Conservation (phyloP, 1,140 invertebrate genomes). For the Portunus trituberculatus region DNA sequence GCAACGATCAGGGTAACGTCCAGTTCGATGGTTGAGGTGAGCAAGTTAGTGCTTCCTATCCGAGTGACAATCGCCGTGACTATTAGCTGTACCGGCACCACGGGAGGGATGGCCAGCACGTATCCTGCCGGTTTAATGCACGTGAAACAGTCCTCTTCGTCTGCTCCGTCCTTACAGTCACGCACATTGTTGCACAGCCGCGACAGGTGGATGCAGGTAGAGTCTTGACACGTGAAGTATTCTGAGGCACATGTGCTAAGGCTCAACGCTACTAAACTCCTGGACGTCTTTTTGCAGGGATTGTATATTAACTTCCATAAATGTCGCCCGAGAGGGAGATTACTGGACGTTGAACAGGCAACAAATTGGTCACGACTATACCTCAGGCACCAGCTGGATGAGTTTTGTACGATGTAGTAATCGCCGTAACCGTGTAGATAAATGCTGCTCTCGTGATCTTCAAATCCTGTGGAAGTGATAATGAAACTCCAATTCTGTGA, state of each 20-base stretch:
- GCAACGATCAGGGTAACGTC: slow-evolving; percentile 12
- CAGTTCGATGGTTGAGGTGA: slow-evolving; percentile 1
- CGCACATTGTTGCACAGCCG: slow-evolving; percentile 40
- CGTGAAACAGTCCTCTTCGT: slow-evolving; percentile 56
- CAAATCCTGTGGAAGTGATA: not conserved
- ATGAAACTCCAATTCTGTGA: slow-evolving; percentile 23
- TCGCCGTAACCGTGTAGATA: slow-evolving; percentile 42
- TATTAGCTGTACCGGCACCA: slow-evolving; percentile 28
- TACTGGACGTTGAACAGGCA: slow-evolving; percentile 10
- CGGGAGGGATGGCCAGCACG: slow-evolving; percentile 37
- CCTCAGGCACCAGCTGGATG: slow-evolving; percentile 10
- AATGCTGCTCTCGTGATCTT: not conserved
- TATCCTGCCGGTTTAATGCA: slow-evolving; percentile 41
- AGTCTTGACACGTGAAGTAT: slow-evolving; percentile 34
- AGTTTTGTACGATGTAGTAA: not conserved
- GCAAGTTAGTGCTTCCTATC: slow-evolving; percentile 42
- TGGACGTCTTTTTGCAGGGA: not conserved
- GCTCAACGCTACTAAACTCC: not conserved
- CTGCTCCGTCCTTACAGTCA: slow-evolving; percentile 45
- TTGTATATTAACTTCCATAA: not conserved
- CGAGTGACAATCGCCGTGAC: slow-evolving; percentile 22
- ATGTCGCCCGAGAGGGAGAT: slow-evolving; percentile 14
- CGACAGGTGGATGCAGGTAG: slow-evolving; percentile 40
- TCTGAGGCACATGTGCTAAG: slow-evolving; percentile 50
- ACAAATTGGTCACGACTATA: not conserved